phyloP scores from a whole-genome alignment of 2,797 vertebrate genomes.

The Fistularia tabacaria region DNA sequence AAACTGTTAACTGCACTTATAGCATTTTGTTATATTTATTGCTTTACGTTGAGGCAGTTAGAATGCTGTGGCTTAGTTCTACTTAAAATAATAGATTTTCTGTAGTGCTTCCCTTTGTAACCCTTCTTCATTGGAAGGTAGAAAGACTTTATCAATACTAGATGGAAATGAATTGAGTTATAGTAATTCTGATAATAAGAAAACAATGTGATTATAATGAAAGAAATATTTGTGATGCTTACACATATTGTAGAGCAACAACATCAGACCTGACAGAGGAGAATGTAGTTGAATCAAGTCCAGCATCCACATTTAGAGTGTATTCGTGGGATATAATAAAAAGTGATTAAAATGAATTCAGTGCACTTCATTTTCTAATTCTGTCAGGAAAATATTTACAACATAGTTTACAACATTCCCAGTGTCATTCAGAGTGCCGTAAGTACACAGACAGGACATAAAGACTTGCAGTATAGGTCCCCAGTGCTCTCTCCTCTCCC shows the following conservation, averaged over 20 bases:
- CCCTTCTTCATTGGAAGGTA: background rate
- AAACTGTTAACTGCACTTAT: slow-evolving; percentile 1
- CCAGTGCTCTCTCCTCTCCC: slow-evolving; percentile 23
- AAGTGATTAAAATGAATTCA: no score
- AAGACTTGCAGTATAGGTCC: slow-evolving; percentile 28
- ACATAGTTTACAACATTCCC: slow-evolving; percentile 15
- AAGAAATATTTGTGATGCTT: no score
- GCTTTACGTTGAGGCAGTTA: slow-evolving; percentile 4
- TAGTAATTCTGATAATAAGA: background rate
- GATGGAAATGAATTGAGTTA: no score
- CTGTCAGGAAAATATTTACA: slow-evolving; percentile 1
- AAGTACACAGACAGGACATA: slow-evolving; percentile 30
- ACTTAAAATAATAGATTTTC: slow-evolving; percentile 7
- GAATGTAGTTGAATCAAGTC: no score
- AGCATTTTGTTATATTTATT: slow-evolving; percentile 11
- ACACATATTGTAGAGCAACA: no score
- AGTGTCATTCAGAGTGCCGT: slow-evolving; percentile 22
- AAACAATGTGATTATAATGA: slow-evolving; percentile 4
- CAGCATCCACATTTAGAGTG: no score
- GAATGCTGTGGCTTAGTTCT: slow-evolving; percentile 18
- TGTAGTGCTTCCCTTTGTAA: background rate
- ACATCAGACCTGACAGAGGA: no score
- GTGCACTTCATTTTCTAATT: background rate
- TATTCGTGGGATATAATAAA: no score
- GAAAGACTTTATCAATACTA: no score